A percentile compares a stretch with the other conserved stretches of the same genome.
These are phyloP conservation scores for Trichomycterus rosablanca DNA, from an alignment of 2,113 vertebrate species.

Conservation along the genomic window DNA sequence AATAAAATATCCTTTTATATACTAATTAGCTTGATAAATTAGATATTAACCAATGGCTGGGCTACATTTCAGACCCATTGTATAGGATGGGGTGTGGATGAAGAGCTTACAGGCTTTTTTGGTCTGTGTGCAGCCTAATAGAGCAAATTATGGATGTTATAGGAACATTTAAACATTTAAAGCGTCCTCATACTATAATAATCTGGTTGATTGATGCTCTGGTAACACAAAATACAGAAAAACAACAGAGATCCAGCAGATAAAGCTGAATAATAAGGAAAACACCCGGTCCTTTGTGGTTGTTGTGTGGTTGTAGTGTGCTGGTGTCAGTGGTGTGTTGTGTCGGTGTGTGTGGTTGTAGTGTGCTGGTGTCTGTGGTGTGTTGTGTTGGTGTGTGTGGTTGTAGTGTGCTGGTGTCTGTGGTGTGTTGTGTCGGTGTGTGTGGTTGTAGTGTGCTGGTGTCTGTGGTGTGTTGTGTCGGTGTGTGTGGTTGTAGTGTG, in stretches of 20 bases:
- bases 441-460: not conserved
- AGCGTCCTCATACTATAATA: too few species aligned
- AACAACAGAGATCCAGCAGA: constrained; percentile 11
- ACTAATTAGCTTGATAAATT: too few species aligned
- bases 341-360: constrained; percentile 11
- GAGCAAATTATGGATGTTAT: too few species aligned
- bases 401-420: not conserved
- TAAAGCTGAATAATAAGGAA: constrained; percentile 18
- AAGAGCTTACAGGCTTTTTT: too few species aligned
- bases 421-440: constrained; percentile 14
- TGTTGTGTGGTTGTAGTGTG: too few species aligned
- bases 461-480: constrained; percentile 8
- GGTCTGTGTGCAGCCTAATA: too few species aligned
- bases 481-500: constrained; percentile 10
- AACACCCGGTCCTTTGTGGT: not conserved
- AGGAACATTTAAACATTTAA: too few species aligned
- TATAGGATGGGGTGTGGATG: too few species aligned
- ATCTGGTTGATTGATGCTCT: constrained; percentile 25
- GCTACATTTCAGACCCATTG: too few species aligned
- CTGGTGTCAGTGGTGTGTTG: too few species aligned
- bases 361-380: not conserved
- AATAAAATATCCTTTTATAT: too few species aligned
- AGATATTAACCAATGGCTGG: too few species aligned
- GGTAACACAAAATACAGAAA: constrained; percentile 14
- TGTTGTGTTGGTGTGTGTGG: constrained; percentile 12